Percentiles rank a stretch among this genome's conserved stretches.
Conservation (phyloP, 2,888 invertebrate genomes). For the Meloe dianella region DNA sequence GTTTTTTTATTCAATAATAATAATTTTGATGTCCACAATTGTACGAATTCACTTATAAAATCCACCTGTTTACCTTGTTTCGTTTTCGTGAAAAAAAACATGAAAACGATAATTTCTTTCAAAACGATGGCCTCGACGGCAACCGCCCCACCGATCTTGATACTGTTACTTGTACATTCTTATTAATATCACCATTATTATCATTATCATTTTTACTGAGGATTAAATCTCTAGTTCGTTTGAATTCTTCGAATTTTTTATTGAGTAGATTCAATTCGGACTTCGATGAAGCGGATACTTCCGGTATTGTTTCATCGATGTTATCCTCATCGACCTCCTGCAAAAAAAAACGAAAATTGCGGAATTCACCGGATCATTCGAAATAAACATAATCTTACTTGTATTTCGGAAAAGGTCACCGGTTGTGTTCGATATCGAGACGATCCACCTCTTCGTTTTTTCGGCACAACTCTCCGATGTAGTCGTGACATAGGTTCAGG, state of each 20-base stretch:
- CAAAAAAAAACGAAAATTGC: too few relatives aligned
- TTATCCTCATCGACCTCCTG: constrained; percentile 77
- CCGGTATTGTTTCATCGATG: constrained; percentile 57
- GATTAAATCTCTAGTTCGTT: constrained; percentile 59
- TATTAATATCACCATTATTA: constrained; percentile 39
- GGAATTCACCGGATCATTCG: too few relatives aligned
- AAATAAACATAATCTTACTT: constrained; percentile 58
- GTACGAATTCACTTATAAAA: not conserved
- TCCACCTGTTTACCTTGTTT: not conserved
- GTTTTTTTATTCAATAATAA: too few relatives aligned
- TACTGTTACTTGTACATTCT: constrained; percentile 38
- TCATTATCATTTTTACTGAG: constrained; percentile 37
- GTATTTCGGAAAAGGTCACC: constrained; percentile 78
- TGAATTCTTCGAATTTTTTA: constrained; percentile 66
- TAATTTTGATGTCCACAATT: not conserved
- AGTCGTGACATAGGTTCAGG: constrained; percentile 71
- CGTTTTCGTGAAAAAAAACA: not conserved
- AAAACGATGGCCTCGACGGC: constrained; percentile 54
- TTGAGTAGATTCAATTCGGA: constrained; percentile 61
- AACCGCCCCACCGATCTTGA: constrained; percentile 48
- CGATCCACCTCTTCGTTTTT: constrained; percentile 61
- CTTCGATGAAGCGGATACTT: constrained; percentile 60
- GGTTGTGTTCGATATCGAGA: constrained; percentile 72
- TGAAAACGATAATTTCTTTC: constrained; percentile 22
- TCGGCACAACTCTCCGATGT: constrained; percentile 64